phyloP scores from a whole-genome alignment of 37 sponge, comb jelly and placozoan species.

The Eunapius fragilis region DNA sequence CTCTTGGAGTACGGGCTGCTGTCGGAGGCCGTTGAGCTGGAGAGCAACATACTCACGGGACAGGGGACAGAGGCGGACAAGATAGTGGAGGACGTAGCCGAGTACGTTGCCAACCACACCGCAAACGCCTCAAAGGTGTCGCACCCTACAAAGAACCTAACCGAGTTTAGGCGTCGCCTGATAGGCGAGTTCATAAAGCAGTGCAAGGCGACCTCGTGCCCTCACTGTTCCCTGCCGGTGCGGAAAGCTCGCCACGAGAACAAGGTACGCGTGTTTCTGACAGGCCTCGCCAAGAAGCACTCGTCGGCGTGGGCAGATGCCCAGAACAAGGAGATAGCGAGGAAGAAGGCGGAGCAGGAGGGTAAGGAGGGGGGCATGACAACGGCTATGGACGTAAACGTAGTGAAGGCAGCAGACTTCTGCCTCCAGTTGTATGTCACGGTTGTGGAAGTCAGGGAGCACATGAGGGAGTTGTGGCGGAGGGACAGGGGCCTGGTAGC shows the following conservation, averaged over 20 bases:
- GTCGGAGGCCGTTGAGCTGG: slow-evolving; percentile 61
- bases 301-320: slow-evolving; percentile 49
- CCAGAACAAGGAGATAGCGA: slow-evolving; percentile 18
- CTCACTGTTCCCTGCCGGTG: slow-evolving; percentile 82
- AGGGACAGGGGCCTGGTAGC: slow-evolving; percentile 59
- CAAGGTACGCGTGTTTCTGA: slow-evolving; percentile 58
- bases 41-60: not conserved
- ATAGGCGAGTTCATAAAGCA: slow-evolving; percentile 52
- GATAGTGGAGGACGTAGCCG: not conserved
- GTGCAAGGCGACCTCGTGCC: slow-evolving; percentile 42
- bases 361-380: not conserved
- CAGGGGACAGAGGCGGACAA: slow-evolving; percentile 4
- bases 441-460: slow-evolving; percentile 76
- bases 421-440: slow-evolving; percentile 57
- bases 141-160: slow-evolving; percentile 46
- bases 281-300: slow-evolving; percentile 61
- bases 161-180: slow-evolving; percentile 41
- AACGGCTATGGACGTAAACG: not conserved
- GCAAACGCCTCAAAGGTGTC: not conserved
- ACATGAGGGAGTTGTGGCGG: slow-evolving; percentile 63
- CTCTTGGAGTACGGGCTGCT: slow-evolving; percentile 62
- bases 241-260: slow-evolving; percentile 71
- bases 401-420: not conserved
- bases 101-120: not conserved
- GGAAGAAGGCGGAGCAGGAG: not conserved